These are phyloP conservation scores for Tauraco erythrolophus DNA, from an alignment of 2,113 vertebrate species.

Conservation along the genomic window DNA sequence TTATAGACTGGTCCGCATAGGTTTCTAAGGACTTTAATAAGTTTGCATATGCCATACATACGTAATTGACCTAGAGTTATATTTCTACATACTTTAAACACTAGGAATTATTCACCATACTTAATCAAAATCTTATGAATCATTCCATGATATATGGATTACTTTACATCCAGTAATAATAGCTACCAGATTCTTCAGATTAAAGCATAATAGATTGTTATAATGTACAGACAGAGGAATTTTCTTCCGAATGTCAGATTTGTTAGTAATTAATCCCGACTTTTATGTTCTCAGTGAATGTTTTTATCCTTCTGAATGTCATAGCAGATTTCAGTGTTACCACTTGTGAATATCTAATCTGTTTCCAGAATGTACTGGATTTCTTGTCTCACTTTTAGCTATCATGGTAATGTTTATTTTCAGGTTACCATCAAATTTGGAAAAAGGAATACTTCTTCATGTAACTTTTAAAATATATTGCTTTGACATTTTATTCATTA, in stretches of 20 bases:
- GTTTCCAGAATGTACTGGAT: neutral
- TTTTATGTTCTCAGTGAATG: neutral
- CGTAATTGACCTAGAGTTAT: neutral
- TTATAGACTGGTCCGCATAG: neutral
- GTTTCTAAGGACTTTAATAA: neutral
- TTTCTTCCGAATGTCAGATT: neutral
- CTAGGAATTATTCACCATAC: neutral
- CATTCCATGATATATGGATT: neutral
- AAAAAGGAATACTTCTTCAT: neutral
- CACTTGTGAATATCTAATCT: neutral
- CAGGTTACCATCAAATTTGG: neutral
- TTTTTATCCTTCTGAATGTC: neutral
- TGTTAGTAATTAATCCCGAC: neutral
- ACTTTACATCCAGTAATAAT: neutral
- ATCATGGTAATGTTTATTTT: neutral
- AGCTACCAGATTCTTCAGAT: neutral
- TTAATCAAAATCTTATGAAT: neutral
- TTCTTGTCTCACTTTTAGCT: neutral
- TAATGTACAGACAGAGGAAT: neutral
- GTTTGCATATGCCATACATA: neutral
- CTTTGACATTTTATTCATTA: neutral
- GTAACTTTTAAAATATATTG: neutral
- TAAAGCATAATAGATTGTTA: neutral
- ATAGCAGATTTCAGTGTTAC: neutral
- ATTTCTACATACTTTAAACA: neutral